These are phyloP conservation scores for Resseliella maxima DNA, from an alignment of 2,888 invertebrate genomes.

Conservation along the genomic window DNA sequence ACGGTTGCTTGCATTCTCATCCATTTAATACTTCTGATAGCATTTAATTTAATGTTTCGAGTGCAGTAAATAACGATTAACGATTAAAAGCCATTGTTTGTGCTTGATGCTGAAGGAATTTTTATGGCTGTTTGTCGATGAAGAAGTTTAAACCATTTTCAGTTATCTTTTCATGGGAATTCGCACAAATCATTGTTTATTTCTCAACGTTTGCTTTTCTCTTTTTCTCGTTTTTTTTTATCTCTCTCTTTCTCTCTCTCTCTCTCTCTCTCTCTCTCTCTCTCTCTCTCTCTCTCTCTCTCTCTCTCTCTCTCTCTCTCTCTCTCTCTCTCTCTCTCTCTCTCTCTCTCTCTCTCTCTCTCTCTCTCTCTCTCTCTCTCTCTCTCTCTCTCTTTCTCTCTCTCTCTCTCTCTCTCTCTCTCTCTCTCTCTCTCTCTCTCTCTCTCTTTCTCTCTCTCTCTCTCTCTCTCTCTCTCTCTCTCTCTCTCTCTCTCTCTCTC, in stretches of 20 bases:
- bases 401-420: neutral
- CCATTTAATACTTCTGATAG: neutral
- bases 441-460: no score
- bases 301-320: neutral
- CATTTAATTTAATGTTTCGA: conserved; percentile 11
- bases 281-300: neutral
- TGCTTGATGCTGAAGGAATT: neutral
- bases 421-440: no score
- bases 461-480: neutral
- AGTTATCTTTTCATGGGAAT: neutral
- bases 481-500: no score
- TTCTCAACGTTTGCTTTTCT: neutral
- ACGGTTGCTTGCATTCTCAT: neutral
- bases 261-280: neutral
- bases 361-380: neutral
- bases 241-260: no score
- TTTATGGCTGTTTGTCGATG: neutral
- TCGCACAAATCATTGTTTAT: conserved; percentile 2
- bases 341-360: no score
- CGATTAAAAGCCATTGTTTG: conserved; percentile 35
- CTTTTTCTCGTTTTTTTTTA: no score
- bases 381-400: neutral
- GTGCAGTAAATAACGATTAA: neutral
- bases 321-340: neutral
- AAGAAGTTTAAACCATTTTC: neutral